Evolutionary conservation across 2,888 invertebrate genomes (phyloP).

Genomic region (Notodonta dromedarius): DNA sequence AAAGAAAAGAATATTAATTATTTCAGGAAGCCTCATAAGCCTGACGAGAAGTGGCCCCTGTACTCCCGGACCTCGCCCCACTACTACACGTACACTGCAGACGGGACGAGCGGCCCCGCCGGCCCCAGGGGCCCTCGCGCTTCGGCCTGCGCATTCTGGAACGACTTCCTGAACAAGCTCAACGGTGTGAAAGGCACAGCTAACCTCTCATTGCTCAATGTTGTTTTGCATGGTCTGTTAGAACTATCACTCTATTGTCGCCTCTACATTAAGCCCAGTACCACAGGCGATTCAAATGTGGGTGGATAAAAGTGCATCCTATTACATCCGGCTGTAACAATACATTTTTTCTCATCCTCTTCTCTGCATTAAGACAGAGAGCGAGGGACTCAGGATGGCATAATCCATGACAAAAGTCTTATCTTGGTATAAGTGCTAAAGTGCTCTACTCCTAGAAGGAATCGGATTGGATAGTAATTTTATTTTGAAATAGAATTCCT

Average conservation of each 20-base stretch:
- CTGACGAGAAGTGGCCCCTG: slow-evolving; percentile 93
- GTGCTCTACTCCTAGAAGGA: no score
- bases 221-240: background rate
- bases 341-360: no score
- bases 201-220: slow-evolving; percentile 42
- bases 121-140: slow-evolving; percentile 90
- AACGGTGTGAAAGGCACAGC: slow-evolving; percentile 74
- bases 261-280: no score
- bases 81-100: slow-evolving; percentile 95
- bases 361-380: no score
- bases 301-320: no score
- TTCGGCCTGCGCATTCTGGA: slow-evolving; percentile 97
- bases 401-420: no score
- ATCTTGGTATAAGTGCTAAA: no score
- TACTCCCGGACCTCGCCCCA: slow-evolving; percentile 94
- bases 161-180: slow-evolving; percentile 95
- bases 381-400: no score
- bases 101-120: slow-evolving; percentile 87
- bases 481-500: no score
- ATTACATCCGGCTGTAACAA: no score
- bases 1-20: background rate
- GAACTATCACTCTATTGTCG: background rate
- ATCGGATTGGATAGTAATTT: no score
- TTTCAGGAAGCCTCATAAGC: slow-evolving; percentile 86
- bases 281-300: no score